Percentiles rank a stretch among this genome's conserved stretches.
Evolutionary conservation across 2,888 invertebrate genomes (phyloP).

Genomic region (Ypsolopha sequella): DNA sequence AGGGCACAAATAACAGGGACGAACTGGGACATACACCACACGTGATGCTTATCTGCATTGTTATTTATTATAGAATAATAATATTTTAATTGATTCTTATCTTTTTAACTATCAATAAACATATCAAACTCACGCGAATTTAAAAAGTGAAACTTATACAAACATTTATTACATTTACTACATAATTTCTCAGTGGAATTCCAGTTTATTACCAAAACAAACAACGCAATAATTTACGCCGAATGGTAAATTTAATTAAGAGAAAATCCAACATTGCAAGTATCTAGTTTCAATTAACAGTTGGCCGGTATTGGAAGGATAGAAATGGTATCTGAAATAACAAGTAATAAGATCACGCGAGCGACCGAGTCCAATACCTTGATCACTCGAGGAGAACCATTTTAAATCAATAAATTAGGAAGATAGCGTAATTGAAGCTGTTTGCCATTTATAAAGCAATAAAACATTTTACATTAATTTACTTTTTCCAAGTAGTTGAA

Average conservation of each 20-base stretch:
- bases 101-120: no score
- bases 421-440: constrained; percentile 2
- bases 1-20: constrained; percentile 34
- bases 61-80: background rate
- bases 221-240: background rate
- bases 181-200: no score
- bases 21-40: constrained; percentile 12
- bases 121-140: no score
- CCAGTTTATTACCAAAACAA: background rate
- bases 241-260: constrained; percentile 12
- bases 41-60: background rate
- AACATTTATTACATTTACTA: no score
- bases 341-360: constrained; percentile 10
- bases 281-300: constrained; percentile 7
- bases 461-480: background rate
- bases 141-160: no score
- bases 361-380: constrained; percentile 7
- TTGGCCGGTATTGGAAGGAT: background rate
- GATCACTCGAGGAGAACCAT: constrained; percentile 9
- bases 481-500: background rate
- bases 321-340: background rate
- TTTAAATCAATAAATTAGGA: constrained; percentile 1
- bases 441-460: constrained; percentile 2
- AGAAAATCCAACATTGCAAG: constrained; percentile 3
- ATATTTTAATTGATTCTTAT: no score